A percentile compares a stretch with the other conserved stretches of the same genome.
These are phyloP conservation scores for Mizuhopecten yessoensis DNA, from an alignment of 1,140 invertebrate genomes.

Conservation along the genomic window DNA sequence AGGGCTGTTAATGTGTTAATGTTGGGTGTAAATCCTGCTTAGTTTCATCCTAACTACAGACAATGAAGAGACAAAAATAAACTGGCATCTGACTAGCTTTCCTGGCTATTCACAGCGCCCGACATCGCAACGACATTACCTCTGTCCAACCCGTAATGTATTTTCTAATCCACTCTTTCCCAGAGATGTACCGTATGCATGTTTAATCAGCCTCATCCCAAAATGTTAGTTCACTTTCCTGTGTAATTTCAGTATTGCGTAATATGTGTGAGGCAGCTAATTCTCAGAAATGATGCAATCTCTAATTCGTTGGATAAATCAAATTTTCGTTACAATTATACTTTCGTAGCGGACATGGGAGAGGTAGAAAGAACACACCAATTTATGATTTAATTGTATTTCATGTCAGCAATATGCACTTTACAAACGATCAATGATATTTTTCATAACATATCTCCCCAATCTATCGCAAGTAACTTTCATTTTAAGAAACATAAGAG, in stretches of 20 bases:
- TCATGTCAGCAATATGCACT: too few relatives aligned
- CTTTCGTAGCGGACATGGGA: not conserved
- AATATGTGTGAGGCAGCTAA: not conserved
- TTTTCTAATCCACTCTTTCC: not conserved
- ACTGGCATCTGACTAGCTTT: constrained; percentile 26
- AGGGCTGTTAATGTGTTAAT: constrained; percentile 30
- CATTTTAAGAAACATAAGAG: too few relatives aligned
- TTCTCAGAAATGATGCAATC: not conserved
- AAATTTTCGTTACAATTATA: not conserved
- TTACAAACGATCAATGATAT: too few relatives aligned
- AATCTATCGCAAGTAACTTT: too few relatives aligned
- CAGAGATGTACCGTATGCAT: not conserved
- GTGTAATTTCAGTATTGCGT: not conserved
- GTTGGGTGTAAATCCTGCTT: not conserved
- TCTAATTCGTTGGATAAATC: not conserved
- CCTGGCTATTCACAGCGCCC: constrained; percentile 3
- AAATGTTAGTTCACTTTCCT: too few relatives aligned
- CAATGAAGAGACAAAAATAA: constrained; percentile 19
- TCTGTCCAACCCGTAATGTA: not conserved
- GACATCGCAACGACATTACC: not conserved
- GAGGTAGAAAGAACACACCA: not conserved
- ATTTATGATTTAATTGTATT: too few relatives aligned
- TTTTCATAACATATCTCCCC: too few relatives aligned
- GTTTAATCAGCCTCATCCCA: not conserved
- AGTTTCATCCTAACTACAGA: constrained; percentile 34